Evolutionary conservation across 2,888 invertebrate species (phyloP).

Genomic region (Acronicta alni): DNA sequence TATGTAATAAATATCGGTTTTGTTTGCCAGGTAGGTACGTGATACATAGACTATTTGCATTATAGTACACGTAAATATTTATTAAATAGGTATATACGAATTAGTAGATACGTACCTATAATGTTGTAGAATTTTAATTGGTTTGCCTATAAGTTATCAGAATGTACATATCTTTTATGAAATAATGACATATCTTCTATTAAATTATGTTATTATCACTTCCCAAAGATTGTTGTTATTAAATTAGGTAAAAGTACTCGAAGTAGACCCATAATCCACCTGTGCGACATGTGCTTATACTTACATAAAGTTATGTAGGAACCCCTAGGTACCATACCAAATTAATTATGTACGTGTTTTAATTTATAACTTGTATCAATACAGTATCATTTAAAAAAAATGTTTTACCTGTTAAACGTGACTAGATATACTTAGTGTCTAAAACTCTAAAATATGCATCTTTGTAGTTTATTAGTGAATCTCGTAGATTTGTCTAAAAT

Average conservation of each 20-base stretch:
- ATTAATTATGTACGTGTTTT: too few species aligned
- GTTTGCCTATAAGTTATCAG: conserved; percentile 5
- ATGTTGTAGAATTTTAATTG: conserved; percentile 11
- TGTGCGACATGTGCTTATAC: not conserved
- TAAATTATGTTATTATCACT: not conserved
- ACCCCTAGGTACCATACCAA: too few species aligned
- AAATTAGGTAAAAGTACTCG: not conserved
- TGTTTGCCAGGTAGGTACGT: not conserved
- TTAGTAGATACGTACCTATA: not conserved
- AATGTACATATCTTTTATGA: conserved; percentile 19
- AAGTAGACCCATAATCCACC: not conserved
- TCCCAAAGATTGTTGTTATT: not conserved
- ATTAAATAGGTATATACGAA: not conserved
- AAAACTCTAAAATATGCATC: too few species aligned
- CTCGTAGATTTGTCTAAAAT: too few species aligned
- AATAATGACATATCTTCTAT: conserved; percentile 22
- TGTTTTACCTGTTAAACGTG: too few species aligned
- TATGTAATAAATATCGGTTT: conserved; percentile 5
- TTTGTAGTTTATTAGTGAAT: too few species aligned
- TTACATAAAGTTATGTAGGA: not conserved
- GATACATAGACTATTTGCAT: not conserved
- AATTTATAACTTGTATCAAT: too few species aligned
- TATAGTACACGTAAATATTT: conserved; percentile 1
- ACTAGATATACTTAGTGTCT: too few species aligned
- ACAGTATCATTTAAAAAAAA: too few species aligned